phyloP scores from a whole-genome alignment of 2,113 vertebrate species.

The Trachemys scripta region DNA sequence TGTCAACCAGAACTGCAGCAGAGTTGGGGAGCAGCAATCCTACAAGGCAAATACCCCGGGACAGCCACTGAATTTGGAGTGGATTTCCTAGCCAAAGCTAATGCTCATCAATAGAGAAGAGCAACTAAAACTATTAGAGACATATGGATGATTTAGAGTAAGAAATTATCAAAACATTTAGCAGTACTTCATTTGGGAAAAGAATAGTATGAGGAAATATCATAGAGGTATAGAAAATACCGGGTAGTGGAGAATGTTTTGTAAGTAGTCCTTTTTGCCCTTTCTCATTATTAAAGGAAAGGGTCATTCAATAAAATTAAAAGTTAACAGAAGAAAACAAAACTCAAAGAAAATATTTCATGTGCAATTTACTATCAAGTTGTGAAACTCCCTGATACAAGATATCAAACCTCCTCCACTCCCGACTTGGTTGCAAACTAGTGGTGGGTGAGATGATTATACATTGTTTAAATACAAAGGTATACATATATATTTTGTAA shows the following conservation, averaged over 20 bases:
- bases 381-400: background rate
- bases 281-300: background rate
- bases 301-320: background rate
- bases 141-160: background rate
- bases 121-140: background rate
- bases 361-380: background rate
- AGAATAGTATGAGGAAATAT: background rate
- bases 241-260: background rate
- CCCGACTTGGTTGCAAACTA: background rate
- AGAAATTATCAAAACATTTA: background rate
- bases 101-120: background rate
- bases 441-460: background rate
- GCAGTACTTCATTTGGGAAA: background rate
- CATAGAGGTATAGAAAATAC: background rate
- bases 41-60: background rate
- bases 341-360: background rate
- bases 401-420: fast-evolving
- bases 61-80: background rate
- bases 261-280: background rate
- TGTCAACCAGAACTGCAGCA: background rate
- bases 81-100: background rate
- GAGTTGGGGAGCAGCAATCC: background rate
- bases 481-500: background rate
- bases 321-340: background rate
- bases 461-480: background rate